phyloP scores from a whole-genome alignment of 2,888 invertebrate genomes.

The Sarcophaga carnaria region DNA sequence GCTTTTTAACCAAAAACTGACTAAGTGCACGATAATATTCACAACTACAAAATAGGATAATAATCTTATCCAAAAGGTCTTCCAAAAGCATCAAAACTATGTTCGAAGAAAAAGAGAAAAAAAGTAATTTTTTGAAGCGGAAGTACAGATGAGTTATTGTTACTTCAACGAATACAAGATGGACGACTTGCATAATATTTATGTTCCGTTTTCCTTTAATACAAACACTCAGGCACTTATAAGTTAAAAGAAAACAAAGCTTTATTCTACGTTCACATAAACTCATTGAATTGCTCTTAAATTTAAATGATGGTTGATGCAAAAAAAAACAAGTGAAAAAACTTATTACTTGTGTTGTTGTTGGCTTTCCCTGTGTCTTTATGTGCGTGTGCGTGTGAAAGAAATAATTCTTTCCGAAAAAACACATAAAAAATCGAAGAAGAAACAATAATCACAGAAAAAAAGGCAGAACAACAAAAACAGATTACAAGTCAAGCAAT shows the following conservation, averaged over 20 bases:
- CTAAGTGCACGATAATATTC: too few species aligned
- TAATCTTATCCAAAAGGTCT: slow-evolving; percentile 1
- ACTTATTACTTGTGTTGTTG: slow-evolving; percentile 29
- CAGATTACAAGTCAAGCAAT: slow-evolving; percentile 30
- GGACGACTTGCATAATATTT: slow-evolving; percentile 18
- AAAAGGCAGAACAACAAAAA: slow-evolving; percentile 36
- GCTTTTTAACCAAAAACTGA: too few species aligned
- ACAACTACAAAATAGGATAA: not conserved
- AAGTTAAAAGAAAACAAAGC: not conserved
- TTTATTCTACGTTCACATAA: not conserved
- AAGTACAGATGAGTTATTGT: not conserved
- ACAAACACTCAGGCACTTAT: not conserved
- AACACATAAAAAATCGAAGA: slow-evolving; percentile 20
- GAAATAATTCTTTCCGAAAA: not conserved
- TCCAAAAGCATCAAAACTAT: slow-evolving; percentile 37
- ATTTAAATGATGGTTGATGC: slow-evolving; percentile 7
- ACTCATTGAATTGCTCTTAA: not conserved
- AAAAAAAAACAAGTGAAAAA: slow-evolving; percentile 29
- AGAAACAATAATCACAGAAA: not conserved
- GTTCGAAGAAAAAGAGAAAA: not conserved
- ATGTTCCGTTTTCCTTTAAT: slow-evolving; percentile 26
- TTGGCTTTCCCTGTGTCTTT: not conserved
- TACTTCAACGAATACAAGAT: too few species aligned
- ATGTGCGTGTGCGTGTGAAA: not conserved
- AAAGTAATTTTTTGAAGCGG: slow-evolving; percentile 4